Percentiles rank a stretch among this genome's conserved stretches.
Evolutionary conservation across 92 coral and sea anemone species (phyloP).

Genomic region (Porites evermanni): DNA sequence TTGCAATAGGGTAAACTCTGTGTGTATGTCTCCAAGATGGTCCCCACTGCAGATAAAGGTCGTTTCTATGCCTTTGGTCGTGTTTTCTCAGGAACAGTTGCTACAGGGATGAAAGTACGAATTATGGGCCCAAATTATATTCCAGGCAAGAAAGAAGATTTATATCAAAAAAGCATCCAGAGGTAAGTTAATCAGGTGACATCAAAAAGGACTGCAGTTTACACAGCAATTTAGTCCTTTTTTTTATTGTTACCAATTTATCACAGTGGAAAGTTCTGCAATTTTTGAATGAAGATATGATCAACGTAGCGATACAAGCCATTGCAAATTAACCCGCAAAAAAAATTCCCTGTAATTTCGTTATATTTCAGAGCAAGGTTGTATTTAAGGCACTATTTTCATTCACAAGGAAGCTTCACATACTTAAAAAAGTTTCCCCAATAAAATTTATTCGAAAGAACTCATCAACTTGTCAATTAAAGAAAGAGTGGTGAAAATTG

Average conservation of each 20-base stretch:
- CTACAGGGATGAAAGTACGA: slow-evolving; percentile 94
- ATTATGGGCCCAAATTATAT: slow-evolving; percentile 97
- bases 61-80: slow-evolving; percentile 99
- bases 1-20: slow-evolving; percentile 83
- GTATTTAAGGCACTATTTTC: no score
- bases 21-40: slow-evolving; percentile 97
- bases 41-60: slow-evolving; percentile 97
- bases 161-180: slow-evolving; percentile 88
- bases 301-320: no score
- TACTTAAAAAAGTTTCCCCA: no score
- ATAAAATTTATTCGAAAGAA: no score
- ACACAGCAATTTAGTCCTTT: not conserved
- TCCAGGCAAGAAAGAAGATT: slow-evolving; percentile 98
- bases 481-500: no score
- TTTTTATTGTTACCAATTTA: not conserved
- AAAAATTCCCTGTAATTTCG: no score
- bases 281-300: no score
- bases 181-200: slow-evolving; percentile 56
- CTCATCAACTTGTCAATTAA: no score
- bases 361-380: no score
- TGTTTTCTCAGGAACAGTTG: slow-evolving; percentile 93
- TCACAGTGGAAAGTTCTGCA: no score
- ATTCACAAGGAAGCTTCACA: no score
- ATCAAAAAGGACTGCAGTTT: not conserved
- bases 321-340: no score